A percentile compares a stretch with the other conserved stretches of the same genome.
These are phyloP conservation scores for Larimichthys crocea DNA, from an alignment of 2,113 vertebrate genomes.

Conservation along the genomic window DNA sequence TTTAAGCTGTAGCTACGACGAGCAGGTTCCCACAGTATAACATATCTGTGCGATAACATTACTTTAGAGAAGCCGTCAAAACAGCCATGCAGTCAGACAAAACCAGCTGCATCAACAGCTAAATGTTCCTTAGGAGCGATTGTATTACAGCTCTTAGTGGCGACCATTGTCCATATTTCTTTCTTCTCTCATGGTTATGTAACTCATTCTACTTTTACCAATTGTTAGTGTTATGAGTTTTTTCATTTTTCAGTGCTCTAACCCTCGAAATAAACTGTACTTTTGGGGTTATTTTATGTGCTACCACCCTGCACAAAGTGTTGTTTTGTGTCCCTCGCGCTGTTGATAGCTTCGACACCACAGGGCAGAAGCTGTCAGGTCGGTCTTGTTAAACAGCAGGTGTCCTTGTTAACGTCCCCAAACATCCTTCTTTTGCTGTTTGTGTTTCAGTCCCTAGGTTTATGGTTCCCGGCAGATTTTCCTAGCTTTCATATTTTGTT, in stretches of 20 bases:
- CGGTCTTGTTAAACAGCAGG: slow-evolving; percentile 68
- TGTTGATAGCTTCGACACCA: slow-evolving; percentile 44
- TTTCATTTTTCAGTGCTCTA: not conserved
- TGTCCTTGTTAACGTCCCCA: slow-evolving; percentile 64
- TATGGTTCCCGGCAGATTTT: not conserved
- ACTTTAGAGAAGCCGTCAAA: slow-evolving; percentile 55
- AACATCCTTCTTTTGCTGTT: slow-evolving; percentile 51
- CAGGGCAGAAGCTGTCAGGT: slow-evolving; percentile 61
- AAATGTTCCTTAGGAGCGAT: slow-evolving; percentile 47
- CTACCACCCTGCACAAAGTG: not conserved
- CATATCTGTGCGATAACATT: slow-evolving; percentile 60
- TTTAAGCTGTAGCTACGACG: slow-evolving; percentile 27
- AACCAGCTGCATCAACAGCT: slow-evolving; percentile 69
- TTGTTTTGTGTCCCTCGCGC: slow-evolving; percentile 36
- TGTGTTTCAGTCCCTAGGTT: slow-evolving; percentile 19
- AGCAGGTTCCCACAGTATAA: slow-evolving; percentile 65
- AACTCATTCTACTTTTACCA: slow-evolving; percentile 26
- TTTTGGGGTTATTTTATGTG: not conserved
- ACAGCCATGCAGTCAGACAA: slow-evolving; percentile 41
- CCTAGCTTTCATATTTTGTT: slow-evolving; percentile 11
- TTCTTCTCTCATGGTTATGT: slow-evolving; percentile 26
- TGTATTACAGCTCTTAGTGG: slow-evolving; percentile 57
- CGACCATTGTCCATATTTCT: slow-evolving; percentile 38
- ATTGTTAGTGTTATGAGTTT: slow-evolving; percentile 3
- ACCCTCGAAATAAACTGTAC: not conserved